Base-by-base conservation (phyloP, 2,113 vertebrate species). In the Rhinichthys klamathensis region DNA sequence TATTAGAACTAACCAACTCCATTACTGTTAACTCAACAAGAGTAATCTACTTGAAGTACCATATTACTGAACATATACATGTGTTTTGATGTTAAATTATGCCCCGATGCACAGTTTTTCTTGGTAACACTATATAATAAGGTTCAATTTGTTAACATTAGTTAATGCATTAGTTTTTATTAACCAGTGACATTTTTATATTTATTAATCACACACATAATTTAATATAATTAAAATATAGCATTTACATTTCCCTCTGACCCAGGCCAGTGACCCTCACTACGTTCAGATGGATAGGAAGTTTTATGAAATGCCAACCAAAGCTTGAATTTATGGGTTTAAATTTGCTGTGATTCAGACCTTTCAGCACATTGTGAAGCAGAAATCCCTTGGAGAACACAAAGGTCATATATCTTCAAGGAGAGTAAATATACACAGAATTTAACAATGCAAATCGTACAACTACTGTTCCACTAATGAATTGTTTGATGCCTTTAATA, bases 401-500 rank as follows among this genome's bases (percentile, higher is more conserved):
- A 44, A 77, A 78, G 41, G 11, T 21, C 30, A 21, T 83, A 79
- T 69, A 65, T 82, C 44, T 63, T 79, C 30, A 46, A 38, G 13
- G 13, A 54, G 27, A 11, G 65, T 82, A 74, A 88, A 44, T 88
- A 63, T 79, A 83, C 60, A 61, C 60, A 81, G 27, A 44, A 87
- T 78, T 51, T 61, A 61, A 76, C 41, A 86, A 82, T 77, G 63
- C 46, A 35, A 82, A 41, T 25, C 35, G 3, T 30, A 32, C 58
- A 77, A 15, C 38, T 63, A 46, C 15, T 11, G 65, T 58, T 83
- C 63, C 54, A 60, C 69, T 51, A 69, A 69, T 81, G 1, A 49
- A 84, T 86, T 82, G 63, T 89, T 35, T 69, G 54, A 90, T 70
- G 56, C 41, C 60, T 85, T 72, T 51, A 41, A 75, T 46, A 63